phyloP scores from a whole-genome alignment of 2,797 vertebrate genomes.

The Mustela erminea region DNA sequence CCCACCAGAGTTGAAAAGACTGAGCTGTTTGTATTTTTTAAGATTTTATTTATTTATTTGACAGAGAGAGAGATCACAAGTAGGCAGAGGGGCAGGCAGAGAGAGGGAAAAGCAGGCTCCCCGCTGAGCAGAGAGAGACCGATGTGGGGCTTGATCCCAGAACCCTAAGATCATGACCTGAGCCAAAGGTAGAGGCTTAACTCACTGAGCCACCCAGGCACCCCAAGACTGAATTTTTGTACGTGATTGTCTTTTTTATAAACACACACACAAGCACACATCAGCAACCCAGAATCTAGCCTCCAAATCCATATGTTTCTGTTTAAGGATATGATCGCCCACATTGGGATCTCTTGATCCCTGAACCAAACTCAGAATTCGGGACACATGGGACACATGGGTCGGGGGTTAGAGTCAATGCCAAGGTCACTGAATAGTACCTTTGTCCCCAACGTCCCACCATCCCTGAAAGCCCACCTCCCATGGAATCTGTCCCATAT shows the following conservation, averaged over 20 bases:
- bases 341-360: not conserved
- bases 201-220: too few species aligned
- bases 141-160: too few species aligned
- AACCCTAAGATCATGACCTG: too few species aligned
- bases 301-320: not conserved
- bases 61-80: too few species aligned
- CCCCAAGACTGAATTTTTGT: not conserved
- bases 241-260: not conserved
- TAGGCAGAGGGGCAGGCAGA: too few species aligned
- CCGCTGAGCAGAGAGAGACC: too few species aligned
- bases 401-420: not conserved
- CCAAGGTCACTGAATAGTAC: not conserved
- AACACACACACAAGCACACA: not conserved
- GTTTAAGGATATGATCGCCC: not conserved
- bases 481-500: not conserved
- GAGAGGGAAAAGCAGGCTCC: too few species aligned
- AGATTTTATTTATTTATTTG: too few species aligned
- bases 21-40: not conserved
- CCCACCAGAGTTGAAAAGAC: not conserved
- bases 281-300: not conserved
- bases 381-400: not conserved
- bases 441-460: not conserved
- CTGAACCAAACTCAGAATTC: not conserved
- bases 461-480: not conserved
- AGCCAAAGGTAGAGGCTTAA: too few species aligned